Evolutionary conservation across 2,888 invertebrate species (phyloP).

Genomic region (Tineola bisselliella): DNA sequence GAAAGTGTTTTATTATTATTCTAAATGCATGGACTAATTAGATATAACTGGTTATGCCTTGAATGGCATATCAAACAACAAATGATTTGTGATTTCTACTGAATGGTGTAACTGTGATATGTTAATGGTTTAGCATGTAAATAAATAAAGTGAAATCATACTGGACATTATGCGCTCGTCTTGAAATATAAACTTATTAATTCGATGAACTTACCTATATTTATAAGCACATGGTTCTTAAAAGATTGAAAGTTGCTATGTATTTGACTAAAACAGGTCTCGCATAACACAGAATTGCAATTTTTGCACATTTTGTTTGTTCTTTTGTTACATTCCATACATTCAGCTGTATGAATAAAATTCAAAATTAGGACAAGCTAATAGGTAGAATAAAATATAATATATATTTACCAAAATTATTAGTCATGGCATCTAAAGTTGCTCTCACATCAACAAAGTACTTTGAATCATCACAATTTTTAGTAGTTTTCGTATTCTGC

Average conservation of each 20-base stretch:
- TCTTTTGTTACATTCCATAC: conserved; percentile 38
- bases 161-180: no score
- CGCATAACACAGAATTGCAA: conserved; percentile 43
- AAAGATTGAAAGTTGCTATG: conserved; percentile 56
- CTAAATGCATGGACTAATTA: no score
- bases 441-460: conserved; percentile 38
- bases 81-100: no score
- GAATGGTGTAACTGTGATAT: no score
- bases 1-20: no score
- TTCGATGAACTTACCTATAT: conserved; percentile 26
- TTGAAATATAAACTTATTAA: no score
- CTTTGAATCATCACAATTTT: conserved; percentile 19
- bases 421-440: conserved; percentile 30
- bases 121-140: no score
- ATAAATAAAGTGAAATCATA: no score
- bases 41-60: no score
- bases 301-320: conserved; percentile 50
- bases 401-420: conserved; percentile 30
- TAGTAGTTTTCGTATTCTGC: conserved; percentile 12
- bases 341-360: conserved; percentile 32
- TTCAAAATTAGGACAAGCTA: background rate
- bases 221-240: conserved; percentile 42
- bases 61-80: no score
- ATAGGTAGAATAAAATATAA: background rate
- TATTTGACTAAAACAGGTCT: conserved; percentile 46